phyloP scores from a whole-genome alignment of 92 coral and sea anemone genomes.

The Chrysogorgia sp. region DNA sequence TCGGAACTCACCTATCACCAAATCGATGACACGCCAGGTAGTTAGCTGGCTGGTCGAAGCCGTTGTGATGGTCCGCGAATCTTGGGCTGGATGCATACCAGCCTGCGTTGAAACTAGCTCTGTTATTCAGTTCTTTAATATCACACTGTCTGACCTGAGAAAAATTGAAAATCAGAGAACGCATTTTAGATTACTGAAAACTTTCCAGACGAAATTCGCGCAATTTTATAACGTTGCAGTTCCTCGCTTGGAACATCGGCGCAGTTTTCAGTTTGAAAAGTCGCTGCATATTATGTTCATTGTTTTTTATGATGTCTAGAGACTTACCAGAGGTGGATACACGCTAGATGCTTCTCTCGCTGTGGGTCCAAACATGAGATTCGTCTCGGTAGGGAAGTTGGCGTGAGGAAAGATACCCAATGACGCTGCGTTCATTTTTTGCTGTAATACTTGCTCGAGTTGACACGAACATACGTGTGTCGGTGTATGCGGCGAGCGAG shows the following conservation, averaged over 20 bases:
- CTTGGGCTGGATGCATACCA: slow-evolving; percentile 80
- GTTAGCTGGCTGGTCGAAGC: slow-evolving; percentile 80
- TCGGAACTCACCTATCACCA: slow-evolving; percentile 78
- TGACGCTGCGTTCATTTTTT: slow-evolving; percentile 77
- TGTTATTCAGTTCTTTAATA: slow-evolving; percentile 73
- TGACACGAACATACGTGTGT: slow-evolving; percentile 94
- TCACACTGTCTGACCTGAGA: slow-evolving; percentile 90
- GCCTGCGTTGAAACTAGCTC: slow-evolving; percentile 86
- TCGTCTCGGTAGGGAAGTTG: slow-evolving; percentile 68
- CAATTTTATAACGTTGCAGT: too few species aligned
- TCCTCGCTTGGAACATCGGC: too few species aligned
- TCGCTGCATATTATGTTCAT: too few species aligned
- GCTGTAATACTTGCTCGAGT: slow-evolving; percentile 88
- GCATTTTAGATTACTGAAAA: not conserved
- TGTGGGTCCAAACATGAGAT: slow-evolving; percentile 70
- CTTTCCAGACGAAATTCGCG: too few species aligned
- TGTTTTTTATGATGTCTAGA: too few species aligned
- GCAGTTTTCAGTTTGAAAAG: too few species aligned
- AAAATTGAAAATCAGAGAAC: slow-evolving; percentile 24
- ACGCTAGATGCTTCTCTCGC: slow-evolving; percentile 78
- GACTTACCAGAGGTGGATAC: slow-evolving; percentile 93
- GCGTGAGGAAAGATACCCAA: slow-evolving; percentile 91
- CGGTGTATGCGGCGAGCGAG: slow-evolving; percentile 8
- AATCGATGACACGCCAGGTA: slow-evolving; percentile 89
- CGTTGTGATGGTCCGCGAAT: slow-evolving; percentile 81